These are phyloP conservation scores for Drosophila affinis DNA, from an alignment of 2,888 invertebrate species.

Conservation along the genomic window DNA sequence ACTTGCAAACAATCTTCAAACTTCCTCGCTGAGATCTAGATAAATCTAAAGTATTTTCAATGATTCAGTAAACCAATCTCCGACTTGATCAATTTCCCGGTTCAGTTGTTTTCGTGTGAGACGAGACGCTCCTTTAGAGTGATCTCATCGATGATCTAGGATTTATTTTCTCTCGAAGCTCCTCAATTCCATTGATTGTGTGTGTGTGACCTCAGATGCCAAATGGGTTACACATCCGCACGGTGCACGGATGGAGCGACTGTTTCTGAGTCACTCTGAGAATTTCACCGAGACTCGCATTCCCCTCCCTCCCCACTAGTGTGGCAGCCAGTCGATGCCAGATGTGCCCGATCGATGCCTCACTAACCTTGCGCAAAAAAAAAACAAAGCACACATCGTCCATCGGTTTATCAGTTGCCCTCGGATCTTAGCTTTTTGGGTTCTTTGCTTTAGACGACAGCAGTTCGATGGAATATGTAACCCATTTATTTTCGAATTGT, in stretches of 20 bases:
- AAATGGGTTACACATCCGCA: neutral
- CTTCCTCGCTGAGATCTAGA: neutral
- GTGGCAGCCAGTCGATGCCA: slow-evolving; percentile 22
- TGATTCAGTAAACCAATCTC: neutral
- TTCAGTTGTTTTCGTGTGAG: neutral
- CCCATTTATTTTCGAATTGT: slow-evolving; percentile 75
- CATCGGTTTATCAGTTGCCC: slow-evolving; percentile 23
- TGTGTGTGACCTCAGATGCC: slow-evolving; percentile 22
- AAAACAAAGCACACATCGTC: slow-evolving; percentile 4
- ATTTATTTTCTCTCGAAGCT: neutral
- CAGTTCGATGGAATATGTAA: slow-evolving; percentile 55
- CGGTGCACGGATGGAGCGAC: neutral
- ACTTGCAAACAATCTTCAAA: neutral
- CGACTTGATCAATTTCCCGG: neutral
- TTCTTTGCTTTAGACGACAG: slow-evolving; percentile 31
- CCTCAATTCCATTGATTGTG: neutral
- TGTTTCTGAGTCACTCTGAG: slow-evolving; percentile 42
- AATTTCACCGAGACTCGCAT: slow-evolving; percentile 54
- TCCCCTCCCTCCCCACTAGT: slow-evolving; percentile 16
- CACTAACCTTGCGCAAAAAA: slow-evolving; percentile 59
- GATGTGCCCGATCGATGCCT: slow-evolving; percentile 20
- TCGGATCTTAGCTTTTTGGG: slow-evolving; percentile 30
- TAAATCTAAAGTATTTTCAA: neutral
- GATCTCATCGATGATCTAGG: neutral
- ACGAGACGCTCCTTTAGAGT: neutral